Evolutionary conservation across 2,888 invertebrate genomes (phyloP).

Genomic region (Nemapogon koenigi): DNA sequence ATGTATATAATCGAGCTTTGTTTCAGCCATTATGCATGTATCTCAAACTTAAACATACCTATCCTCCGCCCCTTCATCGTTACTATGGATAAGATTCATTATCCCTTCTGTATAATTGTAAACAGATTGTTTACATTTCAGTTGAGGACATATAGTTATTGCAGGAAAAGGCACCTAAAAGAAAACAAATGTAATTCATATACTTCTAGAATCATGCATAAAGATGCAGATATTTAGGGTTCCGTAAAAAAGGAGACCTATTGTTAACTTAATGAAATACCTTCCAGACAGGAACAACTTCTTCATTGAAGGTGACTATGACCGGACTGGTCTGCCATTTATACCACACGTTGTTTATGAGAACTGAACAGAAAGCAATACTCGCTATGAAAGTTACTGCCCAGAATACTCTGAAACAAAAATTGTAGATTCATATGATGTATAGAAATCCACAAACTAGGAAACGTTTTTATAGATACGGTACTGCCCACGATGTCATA

Average conservation of each 20-base stretch:
- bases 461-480: too few relatives aligned
- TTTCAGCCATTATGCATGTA: too few relatives aligned
- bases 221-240: background rate
- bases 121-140: constrained; percentile 19
- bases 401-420: constrained; percentile 28
- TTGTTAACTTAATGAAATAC: constrained; percentile 16
- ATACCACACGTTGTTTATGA: constrained; percentile 26
- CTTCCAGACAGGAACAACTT: constrained; percentile 24
- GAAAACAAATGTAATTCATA: too few relatives aligned
- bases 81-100: background rate
- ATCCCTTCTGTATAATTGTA: constrained; percentile 21
- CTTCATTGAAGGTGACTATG: constrained; percentile 31
- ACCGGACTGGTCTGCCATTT: constrained; percentile 34
- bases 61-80: too few relatives aligned
- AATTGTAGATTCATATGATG: too few relatives aligned
- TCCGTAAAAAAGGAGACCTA: too few relatives aligned
- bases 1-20: too few relatives aligned
- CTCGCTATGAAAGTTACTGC: constrained; percentile 25
- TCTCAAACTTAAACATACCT: too few relatives aligned
- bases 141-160: constrained; percentile 31
- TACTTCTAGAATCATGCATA: too few relatives aligned
- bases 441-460: too few relatives aligned
- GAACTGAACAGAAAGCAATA: constrained; percentile 21
- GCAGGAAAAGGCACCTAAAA: constrained; percentile 35
- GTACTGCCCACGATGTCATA: too few relatives aligned